These are phyloP conservation scores for Dascillus cervinus DNA, from an alignment of 2,888 invertebrate species.

Conservation along the genomic window DNA sequence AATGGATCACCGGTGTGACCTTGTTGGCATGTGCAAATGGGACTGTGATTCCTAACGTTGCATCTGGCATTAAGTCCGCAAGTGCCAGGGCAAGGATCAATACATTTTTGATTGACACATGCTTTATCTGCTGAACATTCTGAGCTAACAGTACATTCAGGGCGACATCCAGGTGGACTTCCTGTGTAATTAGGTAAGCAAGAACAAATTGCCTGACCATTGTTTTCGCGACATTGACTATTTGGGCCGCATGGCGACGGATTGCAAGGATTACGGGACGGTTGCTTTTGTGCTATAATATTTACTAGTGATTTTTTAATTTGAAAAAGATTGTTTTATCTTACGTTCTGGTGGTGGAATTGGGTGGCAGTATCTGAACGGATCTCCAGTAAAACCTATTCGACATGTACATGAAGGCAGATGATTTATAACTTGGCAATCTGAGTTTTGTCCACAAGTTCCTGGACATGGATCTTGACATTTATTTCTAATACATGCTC, in stretches of 20 bases:
- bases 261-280: constrained; percentile 57
- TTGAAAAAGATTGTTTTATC: too few relatives aligned
- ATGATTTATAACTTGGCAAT: constrained; percentile 62
- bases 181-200: constrained; percentile 67
- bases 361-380: constrained; percentile 54
- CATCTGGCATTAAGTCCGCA: constrained; percentile 51
- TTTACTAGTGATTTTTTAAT: constrained; percentile 42
- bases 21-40: constrained; percentile 56
- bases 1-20: constrained; percentile 65
- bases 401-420: constrained; percentile 57
- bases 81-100: constrained; percentile 63
- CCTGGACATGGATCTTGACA: constrained; percentile 67
- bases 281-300: constrained; percentile 34
- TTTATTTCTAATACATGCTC: constrained; percentile 60
- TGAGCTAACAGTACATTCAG: constrained; percentile 68
- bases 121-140: constrained; percentile 63
- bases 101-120: constrained; percentile 65
- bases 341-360: constrained; percentile 47
- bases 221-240: constrained; percentile 54
- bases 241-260: constrained; percentile 64
- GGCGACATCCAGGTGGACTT: constrained; percentile 69
- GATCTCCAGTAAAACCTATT: constrained; percentile 55
- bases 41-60: constrained; percentile 55
- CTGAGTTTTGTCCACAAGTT: constrained; percentile 61
- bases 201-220: constrained; percentile 46